A percentile compares a stretch with the other conserved stretches of the same genome.
Conservation (phyloP, 1,140 invertebrate genomes). For the Zophobas morio region DNA sequence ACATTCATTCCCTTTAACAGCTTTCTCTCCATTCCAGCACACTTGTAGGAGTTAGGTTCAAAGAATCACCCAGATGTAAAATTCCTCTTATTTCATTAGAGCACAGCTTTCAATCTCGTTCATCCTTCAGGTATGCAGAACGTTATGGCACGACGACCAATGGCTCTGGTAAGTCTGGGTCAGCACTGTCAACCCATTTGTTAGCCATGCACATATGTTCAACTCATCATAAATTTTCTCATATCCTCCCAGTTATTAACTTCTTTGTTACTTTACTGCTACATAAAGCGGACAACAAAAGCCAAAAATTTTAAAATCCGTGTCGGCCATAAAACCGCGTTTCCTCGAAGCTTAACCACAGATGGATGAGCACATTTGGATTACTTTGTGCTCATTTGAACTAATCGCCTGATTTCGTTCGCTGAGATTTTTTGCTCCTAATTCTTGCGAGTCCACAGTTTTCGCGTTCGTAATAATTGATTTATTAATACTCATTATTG, state of each 20-base stretch:
- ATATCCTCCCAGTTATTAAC: slow-evolving; percentile 15
- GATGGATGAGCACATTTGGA: neutral
- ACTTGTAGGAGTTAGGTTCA: too few species aligned
- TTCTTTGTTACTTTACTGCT: slow-evolving; percentile 20
- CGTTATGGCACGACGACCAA: neutral
- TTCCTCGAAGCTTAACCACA: neutral
- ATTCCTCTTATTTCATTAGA: neutral
- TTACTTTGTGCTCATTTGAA: too few species aligned
- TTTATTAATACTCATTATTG: too few species aligned
- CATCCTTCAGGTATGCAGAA: neutral
- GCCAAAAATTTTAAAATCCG: slow-evolving; percentile 21
- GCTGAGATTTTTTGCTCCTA: too few species aligned
- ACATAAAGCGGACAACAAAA: slow-evolving; percentile 18
- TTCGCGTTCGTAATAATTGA: too few species aligned
- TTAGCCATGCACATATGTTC: neutral
- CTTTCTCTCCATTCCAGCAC: too few species aligned
- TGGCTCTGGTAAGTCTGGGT: slow-evolving; percentile 8
- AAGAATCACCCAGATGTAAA: neutral
- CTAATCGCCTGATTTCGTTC: too few species aligned
- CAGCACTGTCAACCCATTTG: slow-evolving; percentile 8
- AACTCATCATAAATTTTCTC: slow-evolving; percentile 19
- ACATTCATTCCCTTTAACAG: too few species aligned
- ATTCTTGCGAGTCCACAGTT: too few species aligned
- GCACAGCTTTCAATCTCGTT: too few species aligned
- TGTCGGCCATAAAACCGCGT: slow-evolving; percentile 7